Evolutionary conservation across 2,888 invertebrate genomes (phyloP).

Genomic region (Deilephila porcellus): DNA sequence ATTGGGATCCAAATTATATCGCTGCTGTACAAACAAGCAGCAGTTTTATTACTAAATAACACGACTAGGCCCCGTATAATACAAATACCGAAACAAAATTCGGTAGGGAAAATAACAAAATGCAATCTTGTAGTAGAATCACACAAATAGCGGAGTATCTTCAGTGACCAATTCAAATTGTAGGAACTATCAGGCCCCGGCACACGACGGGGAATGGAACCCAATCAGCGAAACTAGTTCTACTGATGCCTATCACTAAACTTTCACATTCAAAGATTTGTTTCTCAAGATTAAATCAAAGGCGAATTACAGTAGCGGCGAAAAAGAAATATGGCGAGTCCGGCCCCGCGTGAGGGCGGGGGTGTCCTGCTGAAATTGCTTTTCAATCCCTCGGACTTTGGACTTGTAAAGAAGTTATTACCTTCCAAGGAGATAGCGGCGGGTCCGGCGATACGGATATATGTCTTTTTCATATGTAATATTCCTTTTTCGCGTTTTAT

Average conservation of each 20-base stretch:
- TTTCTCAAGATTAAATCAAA: slow-evolving; percentile 85
- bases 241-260: slow-evolving; percentile 83
- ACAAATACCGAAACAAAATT: slow-evolving; percentile 50
- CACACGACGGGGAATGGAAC: slow-evolving; percentile 69
- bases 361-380: slow-evolving; percentile 86
- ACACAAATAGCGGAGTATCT: slow-evolving; percentile 75
- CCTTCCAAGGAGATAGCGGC: slow-evolving; percentile 84
- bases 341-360: slow-evolving; percentile 79
- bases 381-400: slow-evolving; percentile 86
- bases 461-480: slow-evolving; percentile 85
- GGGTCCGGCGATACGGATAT: slow-evolving; percentile 84
- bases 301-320: slow-evolving; percentile 84
- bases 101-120: slow-evolving; percentile 72
- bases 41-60: slow-evolving; percentile 32
- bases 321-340: slow-evolving; percentile 84
- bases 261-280: slow-evolving; percentile 85
- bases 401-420: slow-evolving; percentile 87
- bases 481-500: slow-evolving; percentile 86
- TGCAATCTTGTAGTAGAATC: slow-evolving; percentile 80
- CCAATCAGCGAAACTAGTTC: slow-evolving; percentile 83
- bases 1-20: slow-evolving; percentile 18
- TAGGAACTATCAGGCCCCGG: slow-evolving; percentile 65
- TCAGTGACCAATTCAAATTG: slow-evolving; percentile 77
- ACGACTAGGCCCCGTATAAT: slow-evolving; percentile 15
- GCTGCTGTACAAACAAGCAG: slow-evolving; percentile 30